A percentile compares a stretch with the other conserved stretches of the same genome.
These are phyloP conservation scores for Hymenopus coronatus DNA, from an alignment of 2,888 invertebrate species.

Conservation along the genomic window DNA sequence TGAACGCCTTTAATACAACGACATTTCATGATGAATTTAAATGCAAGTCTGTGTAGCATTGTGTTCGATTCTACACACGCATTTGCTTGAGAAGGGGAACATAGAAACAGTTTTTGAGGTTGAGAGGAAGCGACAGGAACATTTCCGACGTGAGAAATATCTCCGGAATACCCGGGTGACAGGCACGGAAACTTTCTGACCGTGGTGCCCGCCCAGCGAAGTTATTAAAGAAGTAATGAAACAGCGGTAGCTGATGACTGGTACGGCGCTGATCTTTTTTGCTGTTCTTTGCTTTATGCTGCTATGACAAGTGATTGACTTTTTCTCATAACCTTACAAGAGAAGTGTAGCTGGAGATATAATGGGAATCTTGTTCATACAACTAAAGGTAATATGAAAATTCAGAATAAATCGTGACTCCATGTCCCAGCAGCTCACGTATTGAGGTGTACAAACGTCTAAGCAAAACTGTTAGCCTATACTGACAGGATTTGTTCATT, in stretches of 20 bases:
- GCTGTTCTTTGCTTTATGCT: not conserved
- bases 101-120: not conserved
- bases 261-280: not conserved
- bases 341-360: not conserved
- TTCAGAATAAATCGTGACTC: no score
- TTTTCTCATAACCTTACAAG: not conserved
- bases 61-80: not conserved
- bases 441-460: no score
- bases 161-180: not conserved
- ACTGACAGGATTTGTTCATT: no score
- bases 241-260: not conserved
- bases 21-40: not conserved
- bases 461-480: no score
- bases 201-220: not conserved
- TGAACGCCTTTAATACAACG: no score
- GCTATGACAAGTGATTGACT: not conserved
- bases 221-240: not conserved
- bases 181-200: not conserved
- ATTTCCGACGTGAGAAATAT: not conserved
- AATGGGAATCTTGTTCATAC: not conserved
- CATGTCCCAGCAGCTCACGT: no score
- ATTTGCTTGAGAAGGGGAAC: not conserved
- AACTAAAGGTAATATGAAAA: no score
- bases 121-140: not conserved
- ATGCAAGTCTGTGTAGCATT: not conserved